These are phyloP conservation scores for Cotesia congregata DNA, from an alignment of 2,888 invertebrate species.

Conservation along the genomic window DNA sequence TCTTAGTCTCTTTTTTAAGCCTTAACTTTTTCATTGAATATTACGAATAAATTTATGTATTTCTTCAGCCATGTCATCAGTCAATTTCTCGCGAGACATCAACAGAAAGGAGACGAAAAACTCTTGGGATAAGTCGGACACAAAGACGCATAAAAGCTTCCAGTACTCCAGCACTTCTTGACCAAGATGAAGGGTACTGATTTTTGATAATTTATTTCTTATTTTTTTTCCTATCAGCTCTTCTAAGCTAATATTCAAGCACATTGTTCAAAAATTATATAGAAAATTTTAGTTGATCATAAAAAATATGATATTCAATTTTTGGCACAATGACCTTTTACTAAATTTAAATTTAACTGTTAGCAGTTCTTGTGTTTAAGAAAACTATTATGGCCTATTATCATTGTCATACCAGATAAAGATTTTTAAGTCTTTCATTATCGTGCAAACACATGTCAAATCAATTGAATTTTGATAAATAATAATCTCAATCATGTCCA, in stretches of 20 bases:
- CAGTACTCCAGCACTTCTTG: constrained; percentile 64
- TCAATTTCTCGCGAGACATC: constrained; percentile 33
- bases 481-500: too few relatives aligned
- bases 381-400: too few relatives aligned
- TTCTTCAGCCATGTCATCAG: constrained; percentile 47
- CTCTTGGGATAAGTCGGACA: constrained; percentile 58
- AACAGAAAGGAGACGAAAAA: constrained; percentile 58
- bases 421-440: neutral
- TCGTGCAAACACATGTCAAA: too few relatives aligned
- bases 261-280: too few relatives aligned
- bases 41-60: constrained; percentile 21
- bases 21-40: neutral
- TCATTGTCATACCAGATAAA: neutral
- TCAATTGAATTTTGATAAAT: too few relatives aligned
- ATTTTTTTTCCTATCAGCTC: neutral
- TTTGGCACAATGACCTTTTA: too few relatives aligned
- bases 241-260: neutral
- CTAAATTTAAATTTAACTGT: too few relatives aligned
- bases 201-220: constrained; percentile 18
- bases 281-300: too few relatives aligned
- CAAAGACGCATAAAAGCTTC: constrained; percentile 65
- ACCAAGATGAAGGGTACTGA: constrained; percentile 61
- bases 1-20: neutral
- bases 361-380: too few relatives aligned
- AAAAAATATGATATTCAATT: too few relatives aligned